phyloP scores from a whole-genome alignment of 2,888 invertebrate genomes.

The Eulithis prunata region DNA sequence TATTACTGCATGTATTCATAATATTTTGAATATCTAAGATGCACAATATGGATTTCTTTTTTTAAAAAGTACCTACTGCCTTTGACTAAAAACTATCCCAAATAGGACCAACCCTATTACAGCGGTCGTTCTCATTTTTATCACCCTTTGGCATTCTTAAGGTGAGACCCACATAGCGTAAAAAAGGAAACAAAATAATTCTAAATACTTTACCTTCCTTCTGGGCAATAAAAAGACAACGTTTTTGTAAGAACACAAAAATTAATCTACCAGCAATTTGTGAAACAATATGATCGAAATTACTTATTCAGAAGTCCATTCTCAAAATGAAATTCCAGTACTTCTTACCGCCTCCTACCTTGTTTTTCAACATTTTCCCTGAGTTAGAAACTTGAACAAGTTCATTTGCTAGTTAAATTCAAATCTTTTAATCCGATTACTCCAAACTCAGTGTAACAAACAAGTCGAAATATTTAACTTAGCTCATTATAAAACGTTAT shows the following conservation, averaged over 20 bases:
- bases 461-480: constrained; percentile 40
- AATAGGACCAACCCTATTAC: too few species aligned
- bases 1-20: too few species aligned
- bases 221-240: too few species aligned
- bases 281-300: constrained; percentile 18
- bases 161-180: too few species aligned
- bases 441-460: constrained; percentile 26
- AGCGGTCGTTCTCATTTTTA: too few species aligned
- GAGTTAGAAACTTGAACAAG: constrained; percentile 34
- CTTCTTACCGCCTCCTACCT: constrained; percentile 20
- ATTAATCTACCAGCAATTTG: neutral
- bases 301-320: constrained; percentile 21
- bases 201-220: too few species aligned
- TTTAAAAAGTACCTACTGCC: too few species aligned
- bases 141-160: too few species aligned
- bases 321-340: constrained; percentile 15
- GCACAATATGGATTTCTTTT: too few species aligned
- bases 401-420: constrained; percentile 39
- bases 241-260: neutral
- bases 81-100: too few species aligned
- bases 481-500: constrained; percentile 39
- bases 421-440: constrained; percentile 41
- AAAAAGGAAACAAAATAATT: too few species aligned
- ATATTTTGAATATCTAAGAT: too few species aligned
- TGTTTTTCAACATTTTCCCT: constrained; percentile 26